Base-by-base conservation (phyloP, 2,888 invertebrate species). In the Ethmia dodecea region DNA sequence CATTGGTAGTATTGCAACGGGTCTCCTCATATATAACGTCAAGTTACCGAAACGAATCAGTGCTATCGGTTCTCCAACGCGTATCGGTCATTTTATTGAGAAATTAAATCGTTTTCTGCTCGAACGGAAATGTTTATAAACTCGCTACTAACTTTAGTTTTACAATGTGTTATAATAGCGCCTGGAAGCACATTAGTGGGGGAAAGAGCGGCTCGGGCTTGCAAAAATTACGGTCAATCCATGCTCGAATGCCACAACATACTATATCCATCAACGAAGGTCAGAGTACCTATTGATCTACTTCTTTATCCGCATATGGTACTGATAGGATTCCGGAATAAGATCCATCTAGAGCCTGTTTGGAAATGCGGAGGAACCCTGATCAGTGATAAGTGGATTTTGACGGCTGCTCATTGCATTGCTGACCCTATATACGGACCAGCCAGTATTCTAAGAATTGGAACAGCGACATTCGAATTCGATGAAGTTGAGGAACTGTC, bases 301-400 rank as follows among this genome's bases (percentile, higher is more conserved):
- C 57, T 87, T 0, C 77, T 90, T 43, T 91, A 89, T 54, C 90
- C 91, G 3, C 91, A 91, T 43, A 90, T 90, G 90, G 90, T 88
- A n/a, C 42, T 86, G 1, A 79, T 86, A n/a, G 86, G 86, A 10
- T 84, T 76, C 33, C 45, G 52, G 9, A 55, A 51, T 16, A 42
- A 42, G 1, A 5, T 10, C 0, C 11, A 39, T 3, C 46, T 59
- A 0, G 10, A 38, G 6, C 65, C 70, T 0, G 38, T 48, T 0
- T 87, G 86, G 86, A 81, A 84, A 37, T 87, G 87, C 29, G 87
- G 87, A 1, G 87, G 84, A 1, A 73, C 73, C 4, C 51, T 87
- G 5, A 69, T 87, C 9, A 80, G 76, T 37, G 60, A 66, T 0
- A 49, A 51, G 3, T 87, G 87, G 86, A 70, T 86, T 0, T 37